phyloP scores from a whole-genome alignment of 2,113 vertebrate species.

The Himantopus leucocephalus region DNA sequence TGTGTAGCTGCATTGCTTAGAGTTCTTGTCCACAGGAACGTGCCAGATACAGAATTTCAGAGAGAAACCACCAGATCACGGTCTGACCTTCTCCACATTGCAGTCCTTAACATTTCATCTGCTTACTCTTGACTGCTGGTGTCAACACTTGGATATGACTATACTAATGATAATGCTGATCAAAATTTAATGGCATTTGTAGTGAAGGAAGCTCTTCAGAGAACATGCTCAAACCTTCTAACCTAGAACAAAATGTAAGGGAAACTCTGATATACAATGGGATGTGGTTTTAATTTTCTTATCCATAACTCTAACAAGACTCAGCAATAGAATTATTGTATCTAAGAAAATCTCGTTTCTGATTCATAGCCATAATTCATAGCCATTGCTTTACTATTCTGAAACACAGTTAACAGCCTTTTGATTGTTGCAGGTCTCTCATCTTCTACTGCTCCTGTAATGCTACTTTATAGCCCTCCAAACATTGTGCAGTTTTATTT shows the following conservation, averaged over 20 bases:
- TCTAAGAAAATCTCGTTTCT: neutral
- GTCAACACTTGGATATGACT: neutral
- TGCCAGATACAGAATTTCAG: neutral
- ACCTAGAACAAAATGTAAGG: neutral
- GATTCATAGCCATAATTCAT: neutral
- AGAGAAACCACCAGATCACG: neutral
- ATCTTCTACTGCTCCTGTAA: neutral
- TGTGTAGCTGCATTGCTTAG: neutral
- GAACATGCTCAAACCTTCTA: neutral
- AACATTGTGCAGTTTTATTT: neutral
- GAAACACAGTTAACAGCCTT: neutral
- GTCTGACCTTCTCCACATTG: neutral
- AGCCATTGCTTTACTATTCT: neutral
- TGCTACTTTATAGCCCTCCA: neutral
- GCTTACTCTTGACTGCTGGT: neutral
- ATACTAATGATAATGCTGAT: neutral
- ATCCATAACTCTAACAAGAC: neutral
- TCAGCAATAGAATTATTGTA: neutral
- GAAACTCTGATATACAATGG: neutral
- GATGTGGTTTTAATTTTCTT: neutral
- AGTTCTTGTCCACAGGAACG: neutral
- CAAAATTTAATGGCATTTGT: neutral
- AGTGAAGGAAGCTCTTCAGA: neutral
- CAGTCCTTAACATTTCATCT: neutral
- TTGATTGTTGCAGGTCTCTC: neutral